A percentile compares a stretch with the other conserved stretches of the same genome.
These are phyloP conservation scores for Sinhomidia bicolor DNA, from an alignment of 2,888 invertebrate species.

Conservation along the genomic window DNA sequence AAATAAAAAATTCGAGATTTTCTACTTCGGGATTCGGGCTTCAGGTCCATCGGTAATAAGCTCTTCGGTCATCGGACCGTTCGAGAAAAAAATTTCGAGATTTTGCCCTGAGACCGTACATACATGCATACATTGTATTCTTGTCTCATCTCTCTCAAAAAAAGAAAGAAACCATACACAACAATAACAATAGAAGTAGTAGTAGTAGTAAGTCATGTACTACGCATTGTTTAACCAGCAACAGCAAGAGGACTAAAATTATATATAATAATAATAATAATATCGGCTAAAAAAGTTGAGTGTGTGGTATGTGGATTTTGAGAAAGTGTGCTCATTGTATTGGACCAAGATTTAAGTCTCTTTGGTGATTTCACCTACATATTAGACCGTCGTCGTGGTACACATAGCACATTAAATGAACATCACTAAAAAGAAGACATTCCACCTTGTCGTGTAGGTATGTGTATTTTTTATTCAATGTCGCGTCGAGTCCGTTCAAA, in stretches of 20 bases:
- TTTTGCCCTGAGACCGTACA: no score
- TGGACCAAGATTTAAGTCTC: neutral
- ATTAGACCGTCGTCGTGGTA: no score
- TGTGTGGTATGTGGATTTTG: slow-evolving; percentile 23
- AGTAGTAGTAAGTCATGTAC: no score
- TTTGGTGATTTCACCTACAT: neutral
- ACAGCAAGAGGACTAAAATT: neutral
- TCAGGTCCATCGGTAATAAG: no score
- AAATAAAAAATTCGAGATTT: no score
- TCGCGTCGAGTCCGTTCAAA: slow-evolving; percentile 31
- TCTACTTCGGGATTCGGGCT: no score
- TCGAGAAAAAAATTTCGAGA: no score
- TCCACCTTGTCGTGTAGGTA: slow-evolving; percentile 16
- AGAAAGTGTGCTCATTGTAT: slow-evolving; percentile 6
- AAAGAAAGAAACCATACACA: no score
- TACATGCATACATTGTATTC: no score
- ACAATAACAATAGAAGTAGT: no score
- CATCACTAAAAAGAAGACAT: neutral
- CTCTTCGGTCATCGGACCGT: no score
- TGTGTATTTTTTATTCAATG: neutral
- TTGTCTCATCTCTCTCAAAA: no score
- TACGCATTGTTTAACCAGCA: neutral
- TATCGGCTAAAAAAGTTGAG: neutral
- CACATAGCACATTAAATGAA: neutral
- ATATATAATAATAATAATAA: neutral